Percentiles rank a stretch among this genome's conserved stretches.
These are phyloP conservation scores for Nomada lathburiana DNA, from an alignment of 2,888 invertebrate species.

Conservation along the genomic window DNA sequence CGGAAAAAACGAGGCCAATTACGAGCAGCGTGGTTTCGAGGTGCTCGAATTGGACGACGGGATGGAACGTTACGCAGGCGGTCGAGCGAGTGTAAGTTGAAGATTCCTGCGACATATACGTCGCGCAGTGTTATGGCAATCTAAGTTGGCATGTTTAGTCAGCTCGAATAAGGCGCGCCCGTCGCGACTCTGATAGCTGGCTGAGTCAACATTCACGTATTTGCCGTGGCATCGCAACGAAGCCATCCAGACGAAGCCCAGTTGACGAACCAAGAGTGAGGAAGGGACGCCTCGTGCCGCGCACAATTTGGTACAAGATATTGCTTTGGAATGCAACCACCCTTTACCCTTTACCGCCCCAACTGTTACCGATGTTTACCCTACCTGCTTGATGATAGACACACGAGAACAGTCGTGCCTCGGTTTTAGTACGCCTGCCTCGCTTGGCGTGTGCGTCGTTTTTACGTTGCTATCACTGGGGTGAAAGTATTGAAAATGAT, in stretches of 20 bases:
- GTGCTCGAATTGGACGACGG: slow-evolving; percentile 13
- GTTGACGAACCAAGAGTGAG: slow-evolving; percentile 62
- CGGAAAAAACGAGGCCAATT: slow-evolving; percentile 24
- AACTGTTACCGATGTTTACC: slow-evolving; percentile 74
- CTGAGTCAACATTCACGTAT: slow-evolving; percentile 79
- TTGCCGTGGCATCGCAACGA: slow-evolving; percentile 74
- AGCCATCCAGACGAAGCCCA: slow-evolving; percentile 72
- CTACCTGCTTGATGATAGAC: slow-evolving; percentile 62
- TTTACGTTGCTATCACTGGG: not conserved
- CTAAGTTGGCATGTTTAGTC: slow-evolving; percentile 81
- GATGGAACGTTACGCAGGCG: slow-evolving; percentile 30
- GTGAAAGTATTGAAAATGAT: too few relatives aligned
- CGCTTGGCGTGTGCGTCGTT: not conserved
- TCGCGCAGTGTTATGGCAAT: slow-evolving; percentile 77
- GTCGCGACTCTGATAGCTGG: slow-evolving; percentile 77
- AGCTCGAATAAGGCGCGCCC: slow-evolving; percentile 73
- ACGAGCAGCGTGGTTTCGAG: not conserved
- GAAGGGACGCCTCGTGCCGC: slow-evolving; percentile 66
- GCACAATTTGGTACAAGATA: slow-evolving; percentile 77
- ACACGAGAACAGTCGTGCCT: slow-evolving; percentile 26
- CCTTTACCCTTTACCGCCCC: slow-evolving; percentile 68
- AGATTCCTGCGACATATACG: slow-evolving; percentile 57
- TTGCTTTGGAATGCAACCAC: slow-evolving; percentile 75
- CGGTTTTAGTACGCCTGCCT: slow-evolving; percentile 23
- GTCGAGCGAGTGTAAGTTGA: slow-evolving; percentile 43